Evolutionary conservation across 1,140 invertebrate species (phyloP).

Genomic region (Drosophila aff.): DNA sequence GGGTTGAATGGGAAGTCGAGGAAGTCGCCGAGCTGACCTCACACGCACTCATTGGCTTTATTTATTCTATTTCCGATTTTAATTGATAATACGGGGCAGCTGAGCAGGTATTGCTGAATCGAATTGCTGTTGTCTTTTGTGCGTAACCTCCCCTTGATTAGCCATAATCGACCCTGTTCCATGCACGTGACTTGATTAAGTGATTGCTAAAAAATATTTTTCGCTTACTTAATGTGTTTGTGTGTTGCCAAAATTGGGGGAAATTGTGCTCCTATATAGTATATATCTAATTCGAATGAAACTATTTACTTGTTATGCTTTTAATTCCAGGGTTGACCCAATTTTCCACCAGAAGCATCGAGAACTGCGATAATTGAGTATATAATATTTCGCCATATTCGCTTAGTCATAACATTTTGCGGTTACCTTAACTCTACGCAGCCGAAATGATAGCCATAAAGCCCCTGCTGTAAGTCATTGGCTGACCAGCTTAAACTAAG

Average conservation of each 20-base stretch:
- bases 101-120: constrained; percentile 16
- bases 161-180: constrained; percentile 55
- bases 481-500: constrained; percentile 26
- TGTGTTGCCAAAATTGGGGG: constrained; percentile 22
- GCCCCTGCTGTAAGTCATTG: constrained; percentile 22
- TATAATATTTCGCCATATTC: neutral
- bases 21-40: constrained; percentile 44
- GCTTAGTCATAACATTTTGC: neutral
- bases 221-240: constrained; percentile 23
- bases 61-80: constrained; percentile 52
- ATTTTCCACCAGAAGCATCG: constrained; percentile 6
- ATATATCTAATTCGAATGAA: constrained; percentile 23
- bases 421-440: constrained; percentile 22
- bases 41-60: constrained; percentile 27
- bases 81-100: constrained; percentile 35
- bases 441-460: constrained; percentile 3
- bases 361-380: neutral
- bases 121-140: constrained; percentile 39
- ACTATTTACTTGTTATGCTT: constrained; percentile 4
- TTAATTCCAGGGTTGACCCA: constrained; percentile 22
- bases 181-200: constrained; percentile 64
- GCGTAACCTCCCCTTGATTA: constrained; percentile 63
- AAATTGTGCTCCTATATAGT: constrained; percentile 16
- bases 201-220: constrained; percentile 47
- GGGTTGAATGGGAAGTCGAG: constrained; percentile 32